Percentiles rank a stretch among this genome's conserved stretches.
Conservation (phyloP, 2,113 vertebrate species). For the Solea senegalensis region DNA sequence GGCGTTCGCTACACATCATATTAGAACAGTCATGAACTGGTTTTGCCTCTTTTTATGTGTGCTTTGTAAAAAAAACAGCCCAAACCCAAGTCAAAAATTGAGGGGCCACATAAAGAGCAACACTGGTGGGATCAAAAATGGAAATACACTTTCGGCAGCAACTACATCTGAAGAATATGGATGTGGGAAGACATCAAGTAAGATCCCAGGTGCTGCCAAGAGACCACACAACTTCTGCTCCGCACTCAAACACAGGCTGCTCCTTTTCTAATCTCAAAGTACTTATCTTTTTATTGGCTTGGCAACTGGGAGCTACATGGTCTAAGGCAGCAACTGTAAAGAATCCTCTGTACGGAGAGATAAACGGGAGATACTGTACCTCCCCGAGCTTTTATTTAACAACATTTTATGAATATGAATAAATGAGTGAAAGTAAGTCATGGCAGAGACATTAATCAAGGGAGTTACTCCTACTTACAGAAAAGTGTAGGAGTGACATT, state of each 20-base stretch:
- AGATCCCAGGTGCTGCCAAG: background rate
- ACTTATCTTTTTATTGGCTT: background rate
- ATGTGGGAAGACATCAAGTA: background rate
- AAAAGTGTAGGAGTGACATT: background rate
- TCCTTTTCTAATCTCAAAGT: too few relatives aligned
- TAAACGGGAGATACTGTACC: too few relatives aligned
- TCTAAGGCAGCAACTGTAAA: too few relatives aligned
- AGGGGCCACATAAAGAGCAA: background rate
- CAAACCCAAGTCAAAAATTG: background rate
- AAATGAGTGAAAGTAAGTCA: too few relatives aligned
- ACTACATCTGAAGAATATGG: background rate
- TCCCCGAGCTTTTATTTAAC: too few relatives aligned
- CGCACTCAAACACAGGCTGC: background rate
- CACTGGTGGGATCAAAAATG: background rate
- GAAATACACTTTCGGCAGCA: background rate
- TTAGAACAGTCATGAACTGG: background rate
- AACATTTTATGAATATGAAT: too few relatives aligned
- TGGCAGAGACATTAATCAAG: background rate
- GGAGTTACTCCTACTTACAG: background rate
- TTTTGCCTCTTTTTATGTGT: background rate
- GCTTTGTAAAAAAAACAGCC: background rate
- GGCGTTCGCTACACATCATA: background rate
- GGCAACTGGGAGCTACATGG: background rate
- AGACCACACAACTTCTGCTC: background rate
- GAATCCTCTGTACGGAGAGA: too few relatives aligned